Evolutionary conservation across 1,140 invertebrate genomes (phyloP).

Genomic region (Acromyrmex echinatior): DNA sequence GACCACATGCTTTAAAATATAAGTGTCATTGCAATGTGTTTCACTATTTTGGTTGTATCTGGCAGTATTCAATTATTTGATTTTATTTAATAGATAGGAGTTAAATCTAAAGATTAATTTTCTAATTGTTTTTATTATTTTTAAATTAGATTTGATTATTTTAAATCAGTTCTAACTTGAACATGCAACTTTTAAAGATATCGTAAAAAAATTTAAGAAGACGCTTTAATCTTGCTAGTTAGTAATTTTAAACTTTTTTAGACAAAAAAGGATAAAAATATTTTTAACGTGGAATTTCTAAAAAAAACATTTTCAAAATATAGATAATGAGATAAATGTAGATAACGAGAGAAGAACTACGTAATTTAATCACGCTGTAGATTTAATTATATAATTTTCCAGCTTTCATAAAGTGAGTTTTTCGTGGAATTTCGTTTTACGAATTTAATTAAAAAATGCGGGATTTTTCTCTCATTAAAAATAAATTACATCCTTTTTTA

Average conservation of each 20-base stretch:
- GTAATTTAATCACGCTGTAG: background rate
- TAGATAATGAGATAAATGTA: background rate
- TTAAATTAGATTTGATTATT: no score
- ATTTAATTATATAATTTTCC: slow-evolving; percentile 16
- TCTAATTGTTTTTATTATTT: no score
- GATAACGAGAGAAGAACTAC: background rate
- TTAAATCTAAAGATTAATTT: no score
- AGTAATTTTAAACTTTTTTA: background rate
- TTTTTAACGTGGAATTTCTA: background rate
- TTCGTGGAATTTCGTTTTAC: background rate
- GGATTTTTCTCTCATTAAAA: background rate
- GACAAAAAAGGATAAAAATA: background rate
- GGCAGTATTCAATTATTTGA: no score
- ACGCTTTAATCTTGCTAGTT: background rate
- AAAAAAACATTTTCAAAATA: background rate
- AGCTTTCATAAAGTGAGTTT: background rate
- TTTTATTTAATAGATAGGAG: no score
- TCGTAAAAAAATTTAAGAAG: no score
- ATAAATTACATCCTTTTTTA: background rate
- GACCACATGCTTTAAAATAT: no score
- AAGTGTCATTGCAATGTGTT: no score
- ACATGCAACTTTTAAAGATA: no score
- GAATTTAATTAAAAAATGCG: slow-evolving; percentile 23
- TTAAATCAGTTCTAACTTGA: no score
- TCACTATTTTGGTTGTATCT: no score